Evolutionary conservation across 2,113 vertebrate genomes (phyloP).

Genomic region (Thomomys bottae): DNA sequence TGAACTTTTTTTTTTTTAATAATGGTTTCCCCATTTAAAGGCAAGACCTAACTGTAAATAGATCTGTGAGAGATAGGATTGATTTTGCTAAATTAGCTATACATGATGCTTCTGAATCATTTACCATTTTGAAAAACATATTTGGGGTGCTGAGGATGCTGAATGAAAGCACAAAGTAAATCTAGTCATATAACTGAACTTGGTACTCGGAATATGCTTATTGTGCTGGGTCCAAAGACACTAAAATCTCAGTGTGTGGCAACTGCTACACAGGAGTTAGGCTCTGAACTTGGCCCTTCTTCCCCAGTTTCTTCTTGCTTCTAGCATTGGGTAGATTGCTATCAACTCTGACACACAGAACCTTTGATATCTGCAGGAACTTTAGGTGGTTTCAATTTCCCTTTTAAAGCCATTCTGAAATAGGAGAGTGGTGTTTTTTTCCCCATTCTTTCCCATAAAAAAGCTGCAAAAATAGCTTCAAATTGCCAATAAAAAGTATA

Average conservation of each 20-base stretch:
- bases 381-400: neutral
- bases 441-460: neutral
- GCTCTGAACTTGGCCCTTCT: no score
- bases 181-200: fast-evolving
- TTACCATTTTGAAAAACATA: fast-evolving
- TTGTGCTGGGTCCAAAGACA: neutral
- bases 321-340: neutral
- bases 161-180: neutral
- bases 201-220: neutral
- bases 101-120: neutral
- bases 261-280: fast-evolving
- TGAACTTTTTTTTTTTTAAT: neutral
- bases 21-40: neutral
- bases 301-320: fast-evolving
- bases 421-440: neutral
- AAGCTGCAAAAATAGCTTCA: slow-evolving; percentile 19
- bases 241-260: no score
- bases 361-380: neutral
- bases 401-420: slow-evolving; percentile 22
- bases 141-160: neutral
- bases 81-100: no score
- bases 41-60: no score
- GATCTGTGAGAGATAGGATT: fast-evolving
- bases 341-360: neutral
- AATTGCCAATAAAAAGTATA: neutral